Conservation (phyloP, 2,888 invertebrate species). For the Tetragonula carbonaria region DNA sequence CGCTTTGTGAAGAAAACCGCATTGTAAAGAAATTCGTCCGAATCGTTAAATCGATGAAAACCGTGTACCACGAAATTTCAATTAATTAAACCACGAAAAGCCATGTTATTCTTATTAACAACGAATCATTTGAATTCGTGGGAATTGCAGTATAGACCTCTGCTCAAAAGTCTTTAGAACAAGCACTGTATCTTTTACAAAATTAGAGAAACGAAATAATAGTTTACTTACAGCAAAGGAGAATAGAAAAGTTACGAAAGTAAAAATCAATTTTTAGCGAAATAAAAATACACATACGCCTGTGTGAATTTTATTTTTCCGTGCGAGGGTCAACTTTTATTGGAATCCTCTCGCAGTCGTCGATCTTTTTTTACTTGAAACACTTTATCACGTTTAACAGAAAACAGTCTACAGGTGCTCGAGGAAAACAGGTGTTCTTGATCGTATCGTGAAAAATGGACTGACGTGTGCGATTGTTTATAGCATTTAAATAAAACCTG, state of each 20-base stretch:
- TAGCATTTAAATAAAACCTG: slow-evolving; percentile 9
- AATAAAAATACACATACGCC: no score
- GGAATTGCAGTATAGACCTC: no score
- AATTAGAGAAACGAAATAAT: no score
- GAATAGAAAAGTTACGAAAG: background rate
- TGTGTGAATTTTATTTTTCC: no score
- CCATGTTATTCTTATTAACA: background rate
- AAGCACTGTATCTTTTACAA: no score
- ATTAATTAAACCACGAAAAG: background rate
- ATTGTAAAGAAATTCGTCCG: background rate
- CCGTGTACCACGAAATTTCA: background rate
- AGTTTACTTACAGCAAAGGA: background rate
- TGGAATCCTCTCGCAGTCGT: background rate
- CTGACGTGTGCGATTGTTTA: slow-evolving; percentile 25
- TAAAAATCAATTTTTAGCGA: background rate
- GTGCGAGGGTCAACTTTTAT: background rate
- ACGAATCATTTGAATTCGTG: no score
- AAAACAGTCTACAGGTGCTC: background rate
- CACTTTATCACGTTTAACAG: background rate
- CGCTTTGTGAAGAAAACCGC: no score
- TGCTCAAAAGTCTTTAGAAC: no score
- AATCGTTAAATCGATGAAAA: background rate
- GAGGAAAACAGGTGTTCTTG: slow-evolving; percentile 2
- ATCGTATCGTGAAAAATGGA: background rate
- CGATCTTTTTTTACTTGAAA: background rate